phyloP scores from a whole-genome alignment of 2,113 vertebrate genomes.

The Galeopterus variegatus region DNA sequence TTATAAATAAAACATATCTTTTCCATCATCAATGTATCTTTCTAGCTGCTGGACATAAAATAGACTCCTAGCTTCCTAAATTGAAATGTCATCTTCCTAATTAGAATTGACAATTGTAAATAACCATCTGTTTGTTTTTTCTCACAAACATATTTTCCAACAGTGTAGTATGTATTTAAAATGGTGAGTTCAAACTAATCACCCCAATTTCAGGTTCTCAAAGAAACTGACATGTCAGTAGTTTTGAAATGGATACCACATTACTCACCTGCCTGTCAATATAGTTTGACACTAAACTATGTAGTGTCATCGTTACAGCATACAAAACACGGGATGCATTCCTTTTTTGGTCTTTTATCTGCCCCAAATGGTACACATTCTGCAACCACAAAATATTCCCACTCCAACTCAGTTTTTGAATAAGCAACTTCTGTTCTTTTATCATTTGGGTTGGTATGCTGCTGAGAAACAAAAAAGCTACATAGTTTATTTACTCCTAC shows the following conservation, averaged over 20 bases:
- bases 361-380: constrained; percentile 12
- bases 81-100: constrained; percentile 56
- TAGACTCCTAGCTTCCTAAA: constrained; percentile 14
- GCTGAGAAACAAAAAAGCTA: constrained; percentile 53
- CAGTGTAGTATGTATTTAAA: fast-evolving
- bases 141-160: background rate
- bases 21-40: background rate
- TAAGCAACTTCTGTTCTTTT: constrained; percentile 60
- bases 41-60: background rate
- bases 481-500: constrained; percentile 77
- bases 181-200: background rate
- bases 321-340: background rate
- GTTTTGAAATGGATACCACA: background rate
- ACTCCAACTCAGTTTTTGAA: constrained; percentile 71
- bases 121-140: background rate
- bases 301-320: fast-evolving
- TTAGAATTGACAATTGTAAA: constrained; percentile 39
- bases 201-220: background rate
- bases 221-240: background rate
- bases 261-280: background rate
- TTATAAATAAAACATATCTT: constrained; percentile 48
- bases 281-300: fast-evolving
- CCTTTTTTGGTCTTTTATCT: background rate
- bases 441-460: background rate
- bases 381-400: constrained; percentile 27